Percentiles rank a stretch among this genome's conserved stretches.
phyloP scores from a whole-genome alignment of 2,113 vertebrate genomes.

The Salvelinus sp. region DNA sequence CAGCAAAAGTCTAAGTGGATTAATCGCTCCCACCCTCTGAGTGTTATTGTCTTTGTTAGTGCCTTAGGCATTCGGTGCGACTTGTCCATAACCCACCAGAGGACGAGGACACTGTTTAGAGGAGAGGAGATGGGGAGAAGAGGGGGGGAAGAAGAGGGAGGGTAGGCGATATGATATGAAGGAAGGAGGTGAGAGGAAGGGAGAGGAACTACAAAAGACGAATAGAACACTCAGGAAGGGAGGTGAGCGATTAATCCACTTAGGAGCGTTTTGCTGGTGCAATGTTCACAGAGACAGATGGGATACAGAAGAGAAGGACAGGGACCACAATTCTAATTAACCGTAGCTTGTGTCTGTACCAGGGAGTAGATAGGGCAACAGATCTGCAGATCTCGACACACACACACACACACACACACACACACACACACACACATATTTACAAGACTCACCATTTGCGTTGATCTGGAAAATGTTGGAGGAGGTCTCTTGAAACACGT shows the following conservation, averaged over 20 bases:
- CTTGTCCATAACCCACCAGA: slow-evolving; percentile 22
- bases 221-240: no score
- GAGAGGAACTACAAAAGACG: no score
- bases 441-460: slow-evolving; percentile 75
- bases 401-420: neutral
- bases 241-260: no score
- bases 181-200: neutral
- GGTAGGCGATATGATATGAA: neutral
- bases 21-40: slow-evolving; percentile 62
- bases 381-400: no score
- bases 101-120: neutral
- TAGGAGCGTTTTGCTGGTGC: no score
- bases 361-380: no score
- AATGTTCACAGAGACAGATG: no score
- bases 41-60: slow-evolving; percentile 63
- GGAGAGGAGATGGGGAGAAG: neutral
- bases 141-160: no score
- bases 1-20: slow-evolving; percentile 65
- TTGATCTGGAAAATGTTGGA: slow-evolving; percentile 86
- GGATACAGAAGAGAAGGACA: no score
- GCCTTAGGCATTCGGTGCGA: slow-evolving; percentile 51
- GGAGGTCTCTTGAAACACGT: slow-evolving; percentile 86
- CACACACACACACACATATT: neutral
- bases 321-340: no score
- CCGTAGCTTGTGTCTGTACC: no score